Evolutionary conservation across 1,140 invertebrate genomes (phyloP).

Genomic region (Ladona fulva): DNA sequence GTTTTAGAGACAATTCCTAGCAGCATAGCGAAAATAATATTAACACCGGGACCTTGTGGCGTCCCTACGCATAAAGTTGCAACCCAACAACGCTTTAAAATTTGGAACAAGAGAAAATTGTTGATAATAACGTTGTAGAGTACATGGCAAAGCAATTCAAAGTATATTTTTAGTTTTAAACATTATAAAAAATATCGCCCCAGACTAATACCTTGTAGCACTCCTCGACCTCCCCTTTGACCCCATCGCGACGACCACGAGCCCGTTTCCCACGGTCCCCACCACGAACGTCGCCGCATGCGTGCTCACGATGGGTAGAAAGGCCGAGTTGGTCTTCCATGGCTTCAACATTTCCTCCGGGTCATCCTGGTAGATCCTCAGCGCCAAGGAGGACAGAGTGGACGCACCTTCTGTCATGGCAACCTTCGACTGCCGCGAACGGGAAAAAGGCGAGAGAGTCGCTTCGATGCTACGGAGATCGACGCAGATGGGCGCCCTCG

Average conservation of each 20-base stretch:
- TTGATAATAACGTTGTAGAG: too few species aligned
- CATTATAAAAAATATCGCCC: too few species aligned
- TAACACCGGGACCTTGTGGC: too few species aligned
- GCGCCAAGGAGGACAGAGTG: not conserved
- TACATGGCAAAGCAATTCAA: too few species aligned
- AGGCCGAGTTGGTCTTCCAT: slow-evolving; percentile 29
- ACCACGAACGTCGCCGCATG: slow-evolving; percentile 35
- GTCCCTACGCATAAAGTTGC: too few species aligned
- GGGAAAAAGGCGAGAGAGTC: not conserved
- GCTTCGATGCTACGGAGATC: not conserved
- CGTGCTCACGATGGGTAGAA: slow-evolving; percentile 33
- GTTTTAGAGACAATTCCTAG: too few species aligned
- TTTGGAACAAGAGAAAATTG: too few species aligned
- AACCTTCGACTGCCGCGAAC: not conserved
- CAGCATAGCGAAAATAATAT: too few species aligned
- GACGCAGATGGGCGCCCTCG: too few species aligned
- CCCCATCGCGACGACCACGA: slow-evolving; percentile 29
- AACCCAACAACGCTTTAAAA: too few species aligned
- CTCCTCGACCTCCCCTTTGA: slow-evolving; percentile 28
- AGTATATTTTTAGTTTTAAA: too few species aligned
- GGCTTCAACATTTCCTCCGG: slow-evolving; percentile 36
- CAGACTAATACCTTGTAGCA: slow-evolving; percentile 12
- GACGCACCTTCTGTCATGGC: not conserved
- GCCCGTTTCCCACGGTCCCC: slow-evolving; percentile 28
- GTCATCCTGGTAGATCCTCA: slow-evolving; percentile 25